These are phyloP conservation scores for Seira musarum DNA, from an alignment of 2,888 invertebrate genomes.

Conservation along the genomic window DNA sequence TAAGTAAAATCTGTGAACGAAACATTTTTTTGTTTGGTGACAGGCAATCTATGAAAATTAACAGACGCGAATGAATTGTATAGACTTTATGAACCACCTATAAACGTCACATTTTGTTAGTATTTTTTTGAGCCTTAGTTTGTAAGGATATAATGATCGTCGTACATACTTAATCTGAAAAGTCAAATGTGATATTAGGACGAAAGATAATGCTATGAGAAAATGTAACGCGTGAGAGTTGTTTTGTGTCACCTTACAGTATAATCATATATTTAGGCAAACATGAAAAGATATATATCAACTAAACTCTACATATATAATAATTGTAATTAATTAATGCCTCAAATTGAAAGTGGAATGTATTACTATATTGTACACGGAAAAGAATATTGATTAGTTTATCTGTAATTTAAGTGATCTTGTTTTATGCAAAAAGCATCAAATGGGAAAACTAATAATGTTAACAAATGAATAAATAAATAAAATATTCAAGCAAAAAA, in stretches of 20 bases:
- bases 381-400: slow-evolving; percentile 31
- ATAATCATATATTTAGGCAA: slow-evolving; percentile 36
- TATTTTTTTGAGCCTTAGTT: background rate
- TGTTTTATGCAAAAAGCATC: slow-evolving; percentile 47
- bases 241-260: slow-evolving; percentile 43
- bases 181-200: slow-evolving; percentile 62
- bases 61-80: slow-evolving; percentile 28
- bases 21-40: slow-evolving; percentile 27
- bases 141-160: background rate
- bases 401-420: slow-evolving; percentile 43
- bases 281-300: slow-evolving; percentile 23
- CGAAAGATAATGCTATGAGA: slow-evolving; percentile 31
- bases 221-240: slow-evolving; percentile 55
- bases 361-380: background rate
- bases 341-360: too few relatives aligned
- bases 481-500: slow-evolving; percentile 27
- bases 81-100: background rate
- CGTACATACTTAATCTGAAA: slow-evolving; percentile 8
- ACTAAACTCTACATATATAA: slow-evolving; percentile 5
- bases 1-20: background rate
- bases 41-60: slow-evolving; percentile 47
- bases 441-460: slow-evolving; percentile 40
- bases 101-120: background rate
- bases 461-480: slow-evolving; percentile 37
- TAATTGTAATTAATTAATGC: slow-evolving; percentile 23